Evolutionary conservation across 2,888 invertebrate species (phyloP).

Genomic region (Phyllotreta cruciferae): DNA sequence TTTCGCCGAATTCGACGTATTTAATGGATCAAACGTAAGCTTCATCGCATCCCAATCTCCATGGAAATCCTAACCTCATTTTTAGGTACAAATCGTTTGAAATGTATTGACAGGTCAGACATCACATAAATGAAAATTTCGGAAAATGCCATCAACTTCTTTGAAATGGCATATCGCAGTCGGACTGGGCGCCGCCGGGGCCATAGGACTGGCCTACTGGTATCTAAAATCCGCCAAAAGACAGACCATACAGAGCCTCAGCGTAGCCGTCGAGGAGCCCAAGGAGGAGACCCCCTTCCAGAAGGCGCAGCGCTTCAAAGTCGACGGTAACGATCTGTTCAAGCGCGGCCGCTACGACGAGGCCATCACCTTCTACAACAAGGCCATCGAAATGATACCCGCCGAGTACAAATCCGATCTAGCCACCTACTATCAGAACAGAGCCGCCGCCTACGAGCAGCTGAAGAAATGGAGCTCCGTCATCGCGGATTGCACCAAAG

Average conservation of each 20-base stretch:
- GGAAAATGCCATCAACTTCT: constrained; percentile 54
- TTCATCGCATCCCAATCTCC: too few relatives aligned
- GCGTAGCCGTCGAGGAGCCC: constrained; percentile 45
- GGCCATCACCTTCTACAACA: constrained; percentile 87
- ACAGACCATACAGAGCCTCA: constrained; percentile 41
- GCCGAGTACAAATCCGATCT: constrained; percentile 74
- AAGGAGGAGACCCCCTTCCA: constrained; percentile 68
- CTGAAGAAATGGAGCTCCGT: constrained; percentile 84
- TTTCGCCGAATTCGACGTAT: too few relatives aligned
- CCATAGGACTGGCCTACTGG: constrained; percentile 75
- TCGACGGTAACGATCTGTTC: constrained; percentile 87
- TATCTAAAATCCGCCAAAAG: constrained; percentile 63
- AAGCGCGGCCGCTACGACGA: constrained; percentile 88
- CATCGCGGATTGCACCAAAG: constrained; percentile 85
- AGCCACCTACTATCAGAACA: constrained; percentile 93
- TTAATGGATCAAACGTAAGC: too few relatives aligned
- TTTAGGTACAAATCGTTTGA: constrained; percentile 1
- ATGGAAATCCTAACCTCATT: constrained; percentile 18
- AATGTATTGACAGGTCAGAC: constrained; percentile 23
- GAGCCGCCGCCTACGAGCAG: constrained; percentile 94
- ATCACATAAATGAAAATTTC: constrained; percentile 24
- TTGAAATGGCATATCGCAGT: constrained; percentile 89
- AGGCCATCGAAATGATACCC: constrained; percentile 91
- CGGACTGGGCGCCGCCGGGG: constrained; percentile 82
- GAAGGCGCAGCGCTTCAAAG: constrained; percentile 81